A percentile compares a stretch with the other conserved stretches of the same genome.
These are phyloP conservation scores for Pelmatolapia mariae DNA, from an alignment of 2,113 vertebrate species.

Conservation along the genomic window DNA sequence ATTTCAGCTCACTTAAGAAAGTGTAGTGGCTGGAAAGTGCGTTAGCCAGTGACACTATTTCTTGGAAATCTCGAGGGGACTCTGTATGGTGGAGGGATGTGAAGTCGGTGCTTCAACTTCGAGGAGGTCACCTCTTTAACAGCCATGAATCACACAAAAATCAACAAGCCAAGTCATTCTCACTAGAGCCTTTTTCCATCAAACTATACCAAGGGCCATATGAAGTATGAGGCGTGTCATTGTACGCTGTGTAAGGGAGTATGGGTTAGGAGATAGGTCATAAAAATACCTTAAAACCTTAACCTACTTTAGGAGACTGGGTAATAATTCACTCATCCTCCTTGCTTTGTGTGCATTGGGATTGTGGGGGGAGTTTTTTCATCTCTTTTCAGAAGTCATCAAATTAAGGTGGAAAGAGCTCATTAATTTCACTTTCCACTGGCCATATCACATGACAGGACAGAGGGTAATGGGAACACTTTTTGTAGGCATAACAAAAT, in stretches of 20 bases:
- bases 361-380: neutral
- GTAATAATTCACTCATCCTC: slow-evolving; percentile 1
- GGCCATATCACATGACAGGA: neutral
- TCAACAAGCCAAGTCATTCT: slow-evolving; percentile 31
- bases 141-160: slow-evolving; percentile 39
- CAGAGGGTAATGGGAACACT: neutral
- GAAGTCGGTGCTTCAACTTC: neutral
- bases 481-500: neutral
- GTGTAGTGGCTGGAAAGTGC: slow-evolving; percentile 46
- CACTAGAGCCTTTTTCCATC: slow-evolving; percentile 27
- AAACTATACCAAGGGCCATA: slow-evolving; percentile 9
- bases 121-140: slow-evolving; percentile 37
- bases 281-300: slow-evolving; percentile 5
- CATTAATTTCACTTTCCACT: neutral
- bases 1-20: slow-evolving; percentile 39
- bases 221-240: slow-evolving; percentile 20
- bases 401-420: neutral
- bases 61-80: slow-evolving; percentile 26
- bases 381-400: neutral
- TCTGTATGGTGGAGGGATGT: neutral
- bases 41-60: slow-evolving; percentile 43
- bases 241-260: neutral
- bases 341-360: neutral
- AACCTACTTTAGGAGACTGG: slow-evolving; percentile 9
- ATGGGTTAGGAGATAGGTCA: neutral